Evolutionary conservation across 2,113 vertebrate species (phyloP).

Genomic region (Mobula hypostoma): DNA sequence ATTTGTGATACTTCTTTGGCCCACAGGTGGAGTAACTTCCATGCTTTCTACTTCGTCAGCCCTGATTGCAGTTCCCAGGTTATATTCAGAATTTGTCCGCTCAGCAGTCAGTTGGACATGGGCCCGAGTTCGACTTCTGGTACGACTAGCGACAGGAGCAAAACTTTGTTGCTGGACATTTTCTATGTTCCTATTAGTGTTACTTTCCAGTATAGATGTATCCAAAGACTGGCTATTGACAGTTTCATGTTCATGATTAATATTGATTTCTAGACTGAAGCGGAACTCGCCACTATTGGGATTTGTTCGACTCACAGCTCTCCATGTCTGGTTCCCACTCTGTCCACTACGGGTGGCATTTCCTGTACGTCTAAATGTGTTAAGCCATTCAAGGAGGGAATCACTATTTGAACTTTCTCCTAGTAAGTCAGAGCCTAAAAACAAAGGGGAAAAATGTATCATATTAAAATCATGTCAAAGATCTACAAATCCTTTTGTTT

Average conservation of each 20-base stretch:
- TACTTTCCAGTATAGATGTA: not conserved
- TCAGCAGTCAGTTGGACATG: not conserved
- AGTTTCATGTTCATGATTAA: conserved; percentile 76
- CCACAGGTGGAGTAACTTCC: conserved; percentile 45
- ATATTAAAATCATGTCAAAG: not conserved
- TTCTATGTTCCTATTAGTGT: not conserved
- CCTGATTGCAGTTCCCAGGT: not conserved
- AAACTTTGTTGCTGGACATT: not conserved
- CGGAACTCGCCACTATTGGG: conserved; percentile 87
- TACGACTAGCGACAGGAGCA: not conserved
- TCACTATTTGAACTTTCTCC: conserved; percentile 71
- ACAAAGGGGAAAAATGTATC: not conserved
- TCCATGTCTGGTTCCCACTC: conserved; percentile 91
- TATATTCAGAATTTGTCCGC: not conserved
- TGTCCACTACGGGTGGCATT: conserved; percentile 86
- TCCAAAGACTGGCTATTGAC: conserved; percentile 47
- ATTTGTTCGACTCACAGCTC: conserved; percentile 85
- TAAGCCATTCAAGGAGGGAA: conserved; percentile 84
- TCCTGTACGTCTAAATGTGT: conserved; percentile 80
- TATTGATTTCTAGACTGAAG: conserved; percentile 91
- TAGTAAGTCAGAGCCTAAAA: conserved; percentile 65
- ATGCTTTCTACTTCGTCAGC: conserved; percentile 42
- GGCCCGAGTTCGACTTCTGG: conserved; percentile 33
- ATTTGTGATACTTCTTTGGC: conserved; percentile 51
- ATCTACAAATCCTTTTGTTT: not conserved